Evolutionary conservation across 2,113 vertebrate species (phyloP), one percentile per base, ranked within the genome.

Genomic region (Crypturellus undulatus): DNA sequence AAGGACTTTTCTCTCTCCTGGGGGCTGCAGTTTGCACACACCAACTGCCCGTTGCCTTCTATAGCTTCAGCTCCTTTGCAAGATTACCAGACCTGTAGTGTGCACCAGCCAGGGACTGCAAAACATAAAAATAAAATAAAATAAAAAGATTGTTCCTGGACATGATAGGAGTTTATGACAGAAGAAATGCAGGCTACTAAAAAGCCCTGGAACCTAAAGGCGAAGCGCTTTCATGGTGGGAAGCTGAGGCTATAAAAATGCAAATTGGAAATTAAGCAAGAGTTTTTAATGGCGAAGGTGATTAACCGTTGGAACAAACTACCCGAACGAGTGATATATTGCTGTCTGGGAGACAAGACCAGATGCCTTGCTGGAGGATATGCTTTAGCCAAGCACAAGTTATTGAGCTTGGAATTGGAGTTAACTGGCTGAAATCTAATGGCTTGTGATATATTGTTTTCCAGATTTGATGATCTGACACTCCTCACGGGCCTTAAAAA

Each of bases 51-150:
- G 0, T 32, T 36, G 54, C 38, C 36, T 67, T 10, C 36, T 10
- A 3, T 4, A 25, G 40, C 32, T 51, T 12, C 12, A 56, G 51
- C 51, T 65, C 20, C 47, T 71, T 47, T 22, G 5, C 21, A 12
- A 45, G 45, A 30, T 25, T 18, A 24, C 47, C 30, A 43, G 42
- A 63, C 20, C 64, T 6, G 4, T 0, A 1, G 28, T 0, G 0
- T 4, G 73, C 58, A 26, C 7, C 67, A 42, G 17, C 47, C 40
- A 12, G n/a, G 42, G 30, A 15, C 4, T 9, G 28, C 73, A 58
- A 10, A 28, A 56, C 25, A 52, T 16, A 43, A 43, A 43, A 43
- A 43, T 43, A 43, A 49, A 49, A 49, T 22, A 49, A 47, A 47
- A 47, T 47, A 47, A 47, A 47, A 18, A 47, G 12, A 6, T 30